These are phyloP conservation scores for Bufo bufo DNA, from an alignment of 2,113 vertebrate species.

Conservation along the genomic window DNA sequence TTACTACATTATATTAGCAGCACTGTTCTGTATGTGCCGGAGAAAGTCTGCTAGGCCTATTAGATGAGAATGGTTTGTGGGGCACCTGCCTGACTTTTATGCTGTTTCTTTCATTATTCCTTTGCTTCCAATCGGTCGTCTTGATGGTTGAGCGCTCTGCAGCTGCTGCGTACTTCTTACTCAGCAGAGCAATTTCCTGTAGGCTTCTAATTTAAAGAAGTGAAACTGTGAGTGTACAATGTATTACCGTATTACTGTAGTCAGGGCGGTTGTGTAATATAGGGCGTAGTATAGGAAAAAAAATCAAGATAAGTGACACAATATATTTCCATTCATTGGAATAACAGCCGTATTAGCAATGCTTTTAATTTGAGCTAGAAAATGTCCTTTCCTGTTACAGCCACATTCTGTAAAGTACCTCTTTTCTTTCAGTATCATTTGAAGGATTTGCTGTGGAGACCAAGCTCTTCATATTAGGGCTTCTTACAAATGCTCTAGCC, in stretches of 20 bases:
- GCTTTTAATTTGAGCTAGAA: not conserved
- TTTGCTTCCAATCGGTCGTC: not conserved
- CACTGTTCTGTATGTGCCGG: not conserved
- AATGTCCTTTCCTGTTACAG: not conserved
- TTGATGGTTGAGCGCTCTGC: slow-evolving; percentile 39
- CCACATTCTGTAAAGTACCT: not conserved
- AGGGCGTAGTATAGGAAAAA: not conserved
- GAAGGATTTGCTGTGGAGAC: no score
- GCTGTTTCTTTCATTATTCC: not conserved
- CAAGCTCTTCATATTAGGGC: no score
- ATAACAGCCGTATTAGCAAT: not conserved
- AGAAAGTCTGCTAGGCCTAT: not conserved
- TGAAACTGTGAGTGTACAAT: slow-evolving; percentile 60
- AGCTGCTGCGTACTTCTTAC: slow-evolving; percentile 54
- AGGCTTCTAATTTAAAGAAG: slow-evolving; percentile 62
- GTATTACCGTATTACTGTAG: not conserved
- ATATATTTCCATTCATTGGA: not conserved
- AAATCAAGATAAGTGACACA: no score
- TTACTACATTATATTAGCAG: no score
- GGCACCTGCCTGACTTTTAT: not conserved
- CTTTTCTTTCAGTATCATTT: not conserved
- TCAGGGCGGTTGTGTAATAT: not conserved
- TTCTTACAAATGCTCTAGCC: no score
- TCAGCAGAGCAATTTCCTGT: slow-evolving; percentile 62
- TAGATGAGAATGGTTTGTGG: not conserved